These are phyloP conservation scores for Scomberomorus guttatus DNA, from an alignment of 2,797 vertebrate genomes.

Conservation along the genomic window DNA sequence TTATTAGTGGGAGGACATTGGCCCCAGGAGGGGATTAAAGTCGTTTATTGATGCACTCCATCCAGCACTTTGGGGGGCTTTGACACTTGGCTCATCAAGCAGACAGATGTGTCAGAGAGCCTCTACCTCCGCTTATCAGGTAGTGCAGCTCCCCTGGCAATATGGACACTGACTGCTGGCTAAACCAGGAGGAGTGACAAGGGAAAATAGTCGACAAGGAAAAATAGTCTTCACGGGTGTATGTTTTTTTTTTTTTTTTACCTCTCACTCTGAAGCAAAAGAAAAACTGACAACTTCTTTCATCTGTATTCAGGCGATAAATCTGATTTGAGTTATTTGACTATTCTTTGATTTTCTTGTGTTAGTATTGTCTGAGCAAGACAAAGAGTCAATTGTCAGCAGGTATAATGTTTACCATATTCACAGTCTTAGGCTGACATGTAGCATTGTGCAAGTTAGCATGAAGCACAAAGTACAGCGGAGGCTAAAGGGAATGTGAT, in stretches of 20 bases:
- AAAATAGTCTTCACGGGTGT: constrained; percentile 49
- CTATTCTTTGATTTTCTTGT: constrained; percentile 3
- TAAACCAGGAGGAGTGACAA: constrained; percentile 60
- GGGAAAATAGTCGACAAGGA: constrained; percentile 53
- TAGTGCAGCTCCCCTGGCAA: constrained; percentile 77
- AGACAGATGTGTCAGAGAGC: constrained; percentile 84
- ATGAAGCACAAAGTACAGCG: too few relatives aligned
- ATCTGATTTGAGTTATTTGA: constrained; percentile 15
- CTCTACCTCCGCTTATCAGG: constrained; percentile 81
- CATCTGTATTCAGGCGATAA: constrained; percentile 5
- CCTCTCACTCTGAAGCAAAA: constrained; percentile 23
- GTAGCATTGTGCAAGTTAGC: neutral
- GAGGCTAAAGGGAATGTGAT: too few relatives aligned
- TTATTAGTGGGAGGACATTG: constrained; percentile 86
- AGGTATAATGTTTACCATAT: neutral
- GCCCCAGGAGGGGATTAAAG: constrained; percentile 85
- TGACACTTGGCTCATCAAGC: constrained; percentile 85
- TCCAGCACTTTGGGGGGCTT: constrained; percentile 82
- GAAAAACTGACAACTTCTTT: constrained; percentile 31
- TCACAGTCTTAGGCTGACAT: neutral
- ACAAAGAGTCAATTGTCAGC: too few relatives aligned
- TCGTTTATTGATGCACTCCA: constrained; percentile 86
- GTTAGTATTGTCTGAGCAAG: constrained; percentile 2
- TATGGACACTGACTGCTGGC: constrained; percentile 69
- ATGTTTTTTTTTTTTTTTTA: constrained; percentile 33